A percentile compares a stretch with the other conserved stretches of the same genome.
phyloP scores from a whole-genome alignment of 2,113 vertebrate species.

The Phaethon lepturus region DNA sequence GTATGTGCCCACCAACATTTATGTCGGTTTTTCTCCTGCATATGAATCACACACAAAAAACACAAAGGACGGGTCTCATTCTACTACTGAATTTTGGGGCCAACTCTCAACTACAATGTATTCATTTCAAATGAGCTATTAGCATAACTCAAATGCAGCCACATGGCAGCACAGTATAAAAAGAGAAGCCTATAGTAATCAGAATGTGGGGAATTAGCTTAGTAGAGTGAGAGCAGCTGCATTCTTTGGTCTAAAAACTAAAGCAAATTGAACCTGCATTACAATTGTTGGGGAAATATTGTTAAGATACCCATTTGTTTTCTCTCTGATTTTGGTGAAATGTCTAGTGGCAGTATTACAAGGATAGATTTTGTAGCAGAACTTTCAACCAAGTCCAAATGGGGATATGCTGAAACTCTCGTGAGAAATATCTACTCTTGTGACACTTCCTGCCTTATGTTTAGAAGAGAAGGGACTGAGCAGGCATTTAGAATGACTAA shows the following conservation, averaged over 20 bases:
- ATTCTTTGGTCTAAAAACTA: neutral
- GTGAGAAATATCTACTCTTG: neutral
- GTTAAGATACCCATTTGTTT: neutral
- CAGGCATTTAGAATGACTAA: neutral
- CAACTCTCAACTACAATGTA: neutral
- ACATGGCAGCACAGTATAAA: neutral
- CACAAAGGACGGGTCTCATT: neutral
- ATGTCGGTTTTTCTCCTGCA: neutral
- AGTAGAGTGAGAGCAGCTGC: neutral
- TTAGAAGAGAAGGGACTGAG: neutral
- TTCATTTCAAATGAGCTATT: neutral
- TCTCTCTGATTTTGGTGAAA: neutral
- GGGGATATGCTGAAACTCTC: neutral
- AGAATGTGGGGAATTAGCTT: neutral
- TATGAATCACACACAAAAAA: neutral
- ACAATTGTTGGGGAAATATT: neutral
- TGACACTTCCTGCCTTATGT: neutral
- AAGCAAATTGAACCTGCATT: neutral
- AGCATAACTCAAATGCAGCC: neutral
- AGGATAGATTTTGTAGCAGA: neutral
- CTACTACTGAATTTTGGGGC: neutral
- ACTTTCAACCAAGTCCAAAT: neutral
- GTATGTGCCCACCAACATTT: neutral
- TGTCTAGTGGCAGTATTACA: neutral
- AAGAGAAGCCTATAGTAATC: neutral